Evolutionary conservation across 1,140 invertebrate genomes (phyloP), one percentile per base, ranked within the genome.

Genomic region (Polypedilum pembai): DNA sequence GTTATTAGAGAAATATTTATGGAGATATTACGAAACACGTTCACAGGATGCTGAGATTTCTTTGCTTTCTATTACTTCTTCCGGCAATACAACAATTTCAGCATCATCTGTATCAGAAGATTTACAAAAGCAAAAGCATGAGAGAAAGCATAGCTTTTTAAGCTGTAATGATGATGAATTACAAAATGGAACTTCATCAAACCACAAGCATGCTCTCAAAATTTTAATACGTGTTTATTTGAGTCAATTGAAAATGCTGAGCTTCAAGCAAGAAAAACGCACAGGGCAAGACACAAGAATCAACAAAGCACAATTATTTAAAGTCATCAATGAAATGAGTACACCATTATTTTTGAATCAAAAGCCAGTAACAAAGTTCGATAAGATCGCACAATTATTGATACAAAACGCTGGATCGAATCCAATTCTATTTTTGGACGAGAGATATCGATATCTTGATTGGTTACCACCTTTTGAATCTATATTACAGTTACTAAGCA

Each of bases 381-480:
- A 69, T 12, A 69, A 69, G 4, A 21, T 20, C 10, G 65, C 65
- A 18, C 17, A 18, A 69, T 7, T 21, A 69, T 69, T 69, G 65
- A 69, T 69, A 20, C 65, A 69, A 20, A n/a, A 69, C 20, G 8
- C 65, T 18, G 65, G 65, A 69, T 69, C 65, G 7, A 69, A 69
- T 20, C 20, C 65, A 20, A 69, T 69, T 20, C 17, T 69, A 20
- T 69, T 69, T 69, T 21, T 69, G 65, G 65, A 69, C 7, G 65
- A 69, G 18, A n/a, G 65, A 18, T 69, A 20, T 18, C 17, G 65
- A 18, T 69, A 69, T 69, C 17, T 69, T 3, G 65, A 69, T 21
- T 69, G 65, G 65, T 8, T 69, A 7, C 65, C 65, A 5, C 65
- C 65, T 18, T 69, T 69, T 10, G 65, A 69, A 20, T 18, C 8